Percentiles rank a stretch among this genome's conserved stretches.
phyloP scores from a whole-genome alignment of 1,140 invertebrate species.

The Temnothorax curvispinosus region DNA sequence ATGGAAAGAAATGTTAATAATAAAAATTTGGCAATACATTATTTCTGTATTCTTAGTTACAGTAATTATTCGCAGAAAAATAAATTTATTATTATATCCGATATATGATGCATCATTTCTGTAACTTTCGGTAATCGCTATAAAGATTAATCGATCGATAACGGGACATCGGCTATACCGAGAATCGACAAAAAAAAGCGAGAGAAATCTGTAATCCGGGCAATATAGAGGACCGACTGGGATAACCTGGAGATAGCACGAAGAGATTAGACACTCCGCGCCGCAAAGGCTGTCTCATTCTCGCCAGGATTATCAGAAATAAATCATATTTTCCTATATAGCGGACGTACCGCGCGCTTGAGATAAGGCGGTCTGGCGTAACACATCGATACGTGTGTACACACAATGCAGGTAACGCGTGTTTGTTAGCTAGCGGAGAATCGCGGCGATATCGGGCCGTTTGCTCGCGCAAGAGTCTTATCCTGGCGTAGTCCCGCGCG shows the following conservation, averaged over 20 bases:
- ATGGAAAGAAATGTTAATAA: background rate
- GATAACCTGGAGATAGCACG: conserved; percentile 81
- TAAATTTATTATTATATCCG: background rate
- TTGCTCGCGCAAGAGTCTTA: conserved; percentile 69
- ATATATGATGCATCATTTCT: background rate
- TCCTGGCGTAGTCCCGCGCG: conserved; percentile 53
- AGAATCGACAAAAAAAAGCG: conserved; percentile 53
- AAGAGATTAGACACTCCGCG: conserved; percentile 79
- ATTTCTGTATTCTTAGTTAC: background rate
- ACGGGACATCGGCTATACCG: conserved; percentile 8
- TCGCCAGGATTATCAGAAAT: conserved; percentile 83
- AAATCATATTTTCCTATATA: conserved; percentile 84
- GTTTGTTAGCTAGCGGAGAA: conserved; percentile 65
- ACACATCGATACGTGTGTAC: conserved; percentile 63
- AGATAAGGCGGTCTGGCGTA: conserved; percentile 68
- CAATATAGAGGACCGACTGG: conserved; percentile 77
- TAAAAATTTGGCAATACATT: background rate
- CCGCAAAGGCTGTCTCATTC: conserved; percentile 83
- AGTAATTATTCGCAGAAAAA: background rate
- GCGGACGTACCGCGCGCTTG: conserved; percentile 51
- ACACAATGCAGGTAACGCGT: conserved; percentile 67
- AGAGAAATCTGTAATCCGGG: conserved; percentile 82
- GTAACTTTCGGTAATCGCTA: conserved; percentile 7
- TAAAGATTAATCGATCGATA: conserved; percentile 33
- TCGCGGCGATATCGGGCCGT: conserved; percentile 73